Conservation (phyloP, 2,888 invertebrate genomes). For the Thyatira batis region DNA sequence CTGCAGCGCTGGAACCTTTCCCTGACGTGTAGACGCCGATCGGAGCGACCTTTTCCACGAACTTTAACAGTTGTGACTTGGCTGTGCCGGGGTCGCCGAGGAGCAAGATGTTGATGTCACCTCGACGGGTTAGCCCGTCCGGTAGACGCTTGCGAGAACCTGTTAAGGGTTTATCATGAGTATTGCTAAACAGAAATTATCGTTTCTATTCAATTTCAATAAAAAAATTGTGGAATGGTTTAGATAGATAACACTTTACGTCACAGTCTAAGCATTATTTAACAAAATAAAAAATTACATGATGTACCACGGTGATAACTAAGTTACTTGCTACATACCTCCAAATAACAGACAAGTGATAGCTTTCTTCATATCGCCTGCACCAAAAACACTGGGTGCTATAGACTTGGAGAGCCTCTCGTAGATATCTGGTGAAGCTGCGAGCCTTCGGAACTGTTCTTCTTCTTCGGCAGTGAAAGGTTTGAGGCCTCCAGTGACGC, state of each 20-base stretch:
- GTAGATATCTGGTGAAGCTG: conserved; percentile 92
- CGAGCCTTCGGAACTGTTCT: conserved; percentile 91
- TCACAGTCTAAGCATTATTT: no score
- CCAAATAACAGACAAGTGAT: conserved; percentile 97
- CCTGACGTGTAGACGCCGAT: conserved; percentile 99
- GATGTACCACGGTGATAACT: no score
- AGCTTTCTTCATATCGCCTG: conserved; percentile 97
- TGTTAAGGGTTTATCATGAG: conserved; percentile 28
- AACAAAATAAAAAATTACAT: no score
- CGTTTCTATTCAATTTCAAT: conserved; percentile 5
- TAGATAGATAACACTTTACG: no score
- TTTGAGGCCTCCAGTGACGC: conserved; percentile 86
- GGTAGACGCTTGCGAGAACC: conserved; percentile 93
- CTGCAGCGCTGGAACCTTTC: conserved; percentile 99
- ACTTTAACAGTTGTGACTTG: conserved; percentile 98
- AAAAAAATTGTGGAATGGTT: neutral
- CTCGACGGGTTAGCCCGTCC: conserved; percentile 96
- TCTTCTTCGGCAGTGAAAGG: conserved; percentile 76
- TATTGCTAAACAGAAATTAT: conserved; percentile 2
- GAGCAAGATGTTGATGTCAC: conserved; percentile 97
- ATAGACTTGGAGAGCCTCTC: conserved; percentile 94
- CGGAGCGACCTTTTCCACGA: conserved; percentile 96
- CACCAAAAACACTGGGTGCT: conserved; percentile 98
- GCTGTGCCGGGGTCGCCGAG: conserved; percentile 99
- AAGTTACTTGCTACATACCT: conserved; percentile 80